These are phyloP conservation scores for Notolepis coatsorum DNA, from an alignment of 2,797 vertebrate species.

Conservation along the genomic window DNA sequence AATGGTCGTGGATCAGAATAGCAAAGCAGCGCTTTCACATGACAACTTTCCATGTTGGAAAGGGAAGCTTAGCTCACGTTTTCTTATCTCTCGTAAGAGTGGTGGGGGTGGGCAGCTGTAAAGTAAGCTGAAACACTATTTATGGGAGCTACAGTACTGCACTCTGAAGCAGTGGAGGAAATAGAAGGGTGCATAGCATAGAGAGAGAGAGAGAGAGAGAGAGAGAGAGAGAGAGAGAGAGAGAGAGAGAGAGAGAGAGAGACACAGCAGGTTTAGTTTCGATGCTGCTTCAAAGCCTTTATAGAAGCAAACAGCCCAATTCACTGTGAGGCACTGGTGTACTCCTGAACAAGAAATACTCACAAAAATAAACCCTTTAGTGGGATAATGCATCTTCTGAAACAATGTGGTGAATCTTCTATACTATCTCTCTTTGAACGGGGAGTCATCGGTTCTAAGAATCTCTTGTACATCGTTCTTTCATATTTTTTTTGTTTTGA, in stretches of 20 bases:
- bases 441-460: too few species aligned
- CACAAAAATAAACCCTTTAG: too few species aligned
- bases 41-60: constrained; percentile 2
- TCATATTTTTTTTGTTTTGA: too few species aligned
- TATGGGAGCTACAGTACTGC: background rate
- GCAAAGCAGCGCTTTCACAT: constrained; percentile 16
- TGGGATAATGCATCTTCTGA: too few species aligned
- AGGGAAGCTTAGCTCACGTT: constrained; percentile 1
- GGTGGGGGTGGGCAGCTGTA: background rate
- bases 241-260: constrained; percentile 3
- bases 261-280: background rate
- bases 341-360: too few species aligned
- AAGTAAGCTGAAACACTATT: background rate
- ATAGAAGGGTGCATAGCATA: background rate
- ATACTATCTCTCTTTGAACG: too few species aligned
- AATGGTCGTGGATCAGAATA: constrained; percentile 27
- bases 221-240: background rate
- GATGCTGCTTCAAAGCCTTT: background rate
- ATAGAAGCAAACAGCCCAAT: background rate
- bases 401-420: too few species aligned
- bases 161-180: background rate
- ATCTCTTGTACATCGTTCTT: too few species aligned
- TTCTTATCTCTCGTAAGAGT: background rate
- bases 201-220: background rate
- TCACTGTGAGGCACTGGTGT: too few species aligned